These are phyloP conservation scores for Wasmannia auropunctata DNA, from an alignment of 1,140 invertebrate genomes.

Conservation along the genomic window DNA sequence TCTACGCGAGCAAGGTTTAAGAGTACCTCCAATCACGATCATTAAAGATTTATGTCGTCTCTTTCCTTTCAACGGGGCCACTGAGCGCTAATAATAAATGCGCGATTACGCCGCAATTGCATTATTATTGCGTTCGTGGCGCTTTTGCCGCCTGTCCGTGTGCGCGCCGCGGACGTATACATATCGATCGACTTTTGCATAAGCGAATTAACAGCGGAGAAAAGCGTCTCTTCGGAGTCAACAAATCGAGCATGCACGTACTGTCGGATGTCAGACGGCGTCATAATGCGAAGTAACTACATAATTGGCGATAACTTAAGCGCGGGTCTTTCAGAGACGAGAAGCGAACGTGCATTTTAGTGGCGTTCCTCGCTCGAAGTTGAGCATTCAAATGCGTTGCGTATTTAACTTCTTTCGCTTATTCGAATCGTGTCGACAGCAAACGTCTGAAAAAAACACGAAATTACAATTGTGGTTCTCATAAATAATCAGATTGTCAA, in stretches of 20 bases:
- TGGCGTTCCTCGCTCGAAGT: background rate
- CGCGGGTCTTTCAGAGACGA: slow-evolving; percentile 26
- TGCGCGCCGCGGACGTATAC: too few species aligned
- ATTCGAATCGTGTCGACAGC: background rate
- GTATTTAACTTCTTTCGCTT: background rate
- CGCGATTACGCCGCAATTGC: slow-evolving; percentile 40
- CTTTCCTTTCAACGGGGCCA: slow-evolving; percentile 10
- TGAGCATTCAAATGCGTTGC: background rate
- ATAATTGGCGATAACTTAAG: slow-evolving; percentile 53
- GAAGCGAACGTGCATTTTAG: background rate
- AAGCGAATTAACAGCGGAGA: slow-evolving; percentile 17
- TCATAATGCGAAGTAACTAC: slow-evolving; percentile 46
- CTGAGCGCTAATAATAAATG: slow-evolving; percentile 41
- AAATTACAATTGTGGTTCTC: background rate
- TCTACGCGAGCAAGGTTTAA: slow-evolving; percentile 46
- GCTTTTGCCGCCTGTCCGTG: background rate
- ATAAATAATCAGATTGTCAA: background rate
- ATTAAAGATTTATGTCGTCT: slow-evolving; percentile 48
- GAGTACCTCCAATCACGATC: slow-evolving; percentile 39
- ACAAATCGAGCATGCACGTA: slow-evolving; percentile 38
- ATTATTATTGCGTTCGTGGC: slow-evolving; percentile 27
- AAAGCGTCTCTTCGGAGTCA: slow-evolving; percentile 32
- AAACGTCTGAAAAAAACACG: background rate
- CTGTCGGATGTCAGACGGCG: background rate
- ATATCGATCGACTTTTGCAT: slow-evolving; percentile 48